Conservation (phyloP, 2,888 invertebrate genomes). For the Idaea dimidiata region DNA sequence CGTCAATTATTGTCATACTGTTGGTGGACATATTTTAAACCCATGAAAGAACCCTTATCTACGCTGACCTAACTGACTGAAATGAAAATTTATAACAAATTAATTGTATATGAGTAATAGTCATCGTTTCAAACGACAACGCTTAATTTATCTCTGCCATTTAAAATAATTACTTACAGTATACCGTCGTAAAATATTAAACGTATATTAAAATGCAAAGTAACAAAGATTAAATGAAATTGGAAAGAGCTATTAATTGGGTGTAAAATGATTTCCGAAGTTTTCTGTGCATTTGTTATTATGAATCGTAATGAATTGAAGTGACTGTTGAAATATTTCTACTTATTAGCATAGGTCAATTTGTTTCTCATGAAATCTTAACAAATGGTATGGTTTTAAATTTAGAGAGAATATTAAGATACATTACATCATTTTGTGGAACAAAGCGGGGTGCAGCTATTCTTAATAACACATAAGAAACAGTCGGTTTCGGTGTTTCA, state of each 20-base stretch:
- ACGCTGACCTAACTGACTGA: neutral
- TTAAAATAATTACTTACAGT: slow-evolving; percentile 1
- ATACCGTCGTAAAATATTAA: neutral
- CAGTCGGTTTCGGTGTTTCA: neutral
- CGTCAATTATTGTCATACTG: too few relatives aligned
- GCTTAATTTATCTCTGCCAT: slow-evolving; percentile 1
- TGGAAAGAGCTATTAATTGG: neutral
- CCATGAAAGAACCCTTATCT: too few relatives aligned
- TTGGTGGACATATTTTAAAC: too few relatives aligned
- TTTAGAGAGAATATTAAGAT: too few relatives aligned
- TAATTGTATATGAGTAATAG: neutral
- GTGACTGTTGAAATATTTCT: neutral
- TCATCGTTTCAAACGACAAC: neutral
- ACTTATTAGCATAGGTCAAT: neutral
- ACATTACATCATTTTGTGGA: too few relatives aligned
- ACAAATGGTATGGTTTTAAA: neutral
- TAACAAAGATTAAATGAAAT: neutral
- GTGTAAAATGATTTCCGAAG: neutral
- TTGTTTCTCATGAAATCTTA: neutral
- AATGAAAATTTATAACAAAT: neutral
- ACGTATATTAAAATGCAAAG: neutral
- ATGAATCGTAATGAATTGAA: neutral
- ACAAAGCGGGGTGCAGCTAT: neutral
- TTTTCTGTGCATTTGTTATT: neutral
- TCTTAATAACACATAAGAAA: neutral